Evolutionary conservation across 2,113 vertebrate species (phyloP).

Genomic region (Anoura caudifer): DNA sequence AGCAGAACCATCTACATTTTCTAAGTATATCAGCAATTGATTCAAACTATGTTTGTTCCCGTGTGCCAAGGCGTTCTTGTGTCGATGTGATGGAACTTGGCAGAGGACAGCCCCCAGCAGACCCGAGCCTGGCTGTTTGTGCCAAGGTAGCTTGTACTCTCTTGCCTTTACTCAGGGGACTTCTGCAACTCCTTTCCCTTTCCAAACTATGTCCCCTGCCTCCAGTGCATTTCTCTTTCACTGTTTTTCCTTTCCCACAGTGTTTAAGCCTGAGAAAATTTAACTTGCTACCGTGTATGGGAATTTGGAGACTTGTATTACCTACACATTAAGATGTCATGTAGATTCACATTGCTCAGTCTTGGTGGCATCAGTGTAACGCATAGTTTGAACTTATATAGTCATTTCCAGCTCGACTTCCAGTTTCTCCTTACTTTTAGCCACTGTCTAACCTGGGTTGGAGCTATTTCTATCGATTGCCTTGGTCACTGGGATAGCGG

Average conservation of each 20-base stretch:
- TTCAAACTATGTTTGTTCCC: background rate
- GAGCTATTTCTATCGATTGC: conserved; percentile 11
- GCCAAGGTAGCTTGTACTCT: background rate
- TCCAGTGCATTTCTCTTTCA: background rate
- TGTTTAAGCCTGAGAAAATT: background rate
- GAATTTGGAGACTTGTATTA: background rate
- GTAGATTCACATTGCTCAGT: background rate
- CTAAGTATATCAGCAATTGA: background rate
- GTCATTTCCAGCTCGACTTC: background rate
- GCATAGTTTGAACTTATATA: conserved; percentile 21
- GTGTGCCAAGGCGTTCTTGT: background rate
- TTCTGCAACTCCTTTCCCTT: background rate
- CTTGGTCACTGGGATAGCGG: background rate
- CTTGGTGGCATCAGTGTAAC: background rate
- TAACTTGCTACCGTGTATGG: background rate
- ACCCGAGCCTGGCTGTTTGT: background rate
- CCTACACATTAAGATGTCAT: background rate
- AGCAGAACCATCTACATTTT: background rate
- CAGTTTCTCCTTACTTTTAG: background rate
- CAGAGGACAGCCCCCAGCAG: background rate
- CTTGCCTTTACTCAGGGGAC: background rate
- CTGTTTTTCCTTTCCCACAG: background rate
- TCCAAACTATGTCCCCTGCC: background rate
- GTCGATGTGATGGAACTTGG: background rate
- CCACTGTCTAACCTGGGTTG: background rate